phyloP scores from a whole-genome alignment of 1,140 invertebrate genomes.

The Camponotus pennsylvanicus region DNA sequence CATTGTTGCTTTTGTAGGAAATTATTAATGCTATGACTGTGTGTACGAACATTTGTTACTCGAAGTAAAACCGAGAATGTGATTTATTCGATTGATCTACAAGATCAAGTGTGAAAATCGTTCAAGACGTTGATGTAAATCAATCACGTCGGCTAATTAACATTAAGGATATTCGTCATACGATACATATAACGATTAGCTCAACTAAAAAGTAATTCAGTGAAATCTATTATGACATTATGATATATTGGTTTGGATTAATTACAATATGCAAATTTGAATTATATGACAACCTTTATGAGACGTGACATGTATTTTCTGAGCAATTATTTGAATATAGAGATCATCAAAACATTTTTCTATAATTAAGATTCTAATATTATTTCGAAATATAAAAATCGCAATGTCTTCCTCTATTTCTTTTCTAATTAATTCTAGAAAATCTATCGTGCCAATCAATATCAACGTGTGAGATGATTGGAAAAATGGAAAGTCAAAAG shows the following conservation, averaged over 20 bases:
- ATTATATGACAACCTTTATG: not conserved
- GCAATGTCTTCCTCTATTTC: not conserved
- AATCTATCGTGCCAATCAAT: not conserved
- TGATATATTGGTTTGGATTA: slow-evolving; percentile 14
- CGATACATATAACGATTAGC: not conserved
- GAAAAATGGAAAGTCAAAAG: not conserved
- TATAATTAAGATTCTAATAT: not conserved
- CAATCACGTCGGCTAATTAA: not conserved
- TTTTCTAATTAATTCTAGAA: slow-evolving; percentile 16
- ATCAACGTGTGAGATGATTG: not conserved
- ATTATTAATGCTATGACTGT: not conserved
- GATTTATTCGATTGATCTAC: slow-evolving; percentile 20
- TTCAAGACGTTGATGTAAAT: not conserved
- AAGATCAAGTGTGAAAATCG: not conserved
- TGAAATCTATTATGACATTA: slow-evolving; percentile 20
- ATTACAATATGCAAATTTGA: slow-evolving; percentile 14
- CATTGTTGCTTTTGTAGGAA: not conserved
- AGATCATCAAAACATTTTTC: not conserved
- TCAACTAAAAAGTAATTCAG: slow-evolving; percentile 14
- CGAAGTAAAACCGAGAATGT: not conserved
- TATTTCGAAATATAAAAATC: not conserved
- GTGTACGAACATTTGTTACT: slow-evolving; percentile 1
- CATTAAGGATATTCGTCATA: slow-evolving; percentile 28
- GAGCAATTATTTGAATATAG: not conserved
- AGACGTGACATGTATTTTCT: not conserved